Base-by-base conservation (phyloP, 2,113 vertebrate genomes). In the Dromiciops gliroides region DNA sequence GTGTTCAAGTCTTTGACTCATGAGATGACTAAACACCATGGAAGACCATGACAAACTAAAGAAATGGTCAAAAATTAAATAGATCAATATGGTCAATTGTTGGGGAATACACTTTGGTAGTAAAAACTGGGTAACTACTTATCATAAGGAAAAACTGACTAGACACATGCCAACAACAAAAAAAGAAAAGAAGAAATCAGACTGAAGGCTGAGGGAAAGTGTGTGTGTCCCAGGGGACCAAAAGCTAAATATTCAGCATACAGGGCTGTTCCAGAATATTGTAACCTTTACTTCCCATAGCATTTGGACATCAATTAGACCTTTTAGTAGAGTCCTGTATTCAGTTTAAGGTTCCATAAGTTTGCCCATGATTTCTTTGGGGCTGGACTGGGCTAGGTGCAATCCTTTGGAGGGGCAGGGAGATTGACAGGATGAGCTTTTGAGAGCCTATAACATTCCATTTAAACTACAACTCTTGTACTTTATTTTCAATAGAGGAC, bases 31-130 rank as follows among this genome's bases (percentile, higher is more conserved):
- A 93, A 93, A 48, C 2, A 50, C 31, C 88, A 52, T 75, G 83
- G 48, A 60, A 97, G 89, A 56, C 47, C 0, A 8, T 8, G 53
- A 90, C 12, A 49, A 51, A 83, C 49, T 51, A 25, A 92, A 95
- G 49, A 94, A 94, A 89, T 37, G 47, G 88, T 90, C 48, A 89
- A 92, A 94, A 93, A 44, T 91, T 47, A 47, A 93, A 96, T 44
- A 89, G 1, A 56, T n/a, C 16, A 91, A 67, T 31, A 50, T 53
- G 23, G 26, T 47, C 89, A 93, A 0, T 44, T 7, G 11, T 51
- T 52, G 94, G 90, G 50, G 28, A 24, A 22, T 19, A 88, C 2
- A 44, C 22, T 23, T 53, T 49, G 50, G 8, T 28, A 83, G 51
- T 44, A 75, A 75, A 95, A 88, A 37, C 16, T 53, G 48, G 88